Conservation (phyloP, 2,888 invertebrate species). For the Clunio marinus region DNA sequence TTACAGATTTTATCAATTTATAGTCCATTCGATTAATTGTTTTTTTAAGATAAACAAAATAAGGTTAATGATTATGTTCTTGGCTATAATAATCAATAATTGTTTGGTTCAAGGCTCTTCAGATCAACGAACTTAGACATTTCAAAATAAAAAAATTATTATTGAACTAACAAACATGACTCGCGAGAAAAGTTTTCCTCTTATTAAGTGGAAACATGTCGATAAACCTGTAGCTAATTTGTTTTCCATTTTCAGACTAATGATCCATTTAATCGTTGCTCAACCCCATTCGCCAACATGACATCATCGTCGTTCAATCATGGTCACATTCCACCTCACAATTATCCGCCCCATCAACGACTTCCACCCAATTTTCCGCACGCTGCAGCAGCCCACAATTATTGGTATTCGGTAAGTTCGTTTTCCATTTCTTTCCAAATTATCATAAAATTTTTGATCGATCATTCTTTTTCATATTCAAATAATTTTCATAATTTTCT, state of each 20-base stretch:
- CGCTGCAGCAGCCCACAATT: background rate
- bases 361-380: slow-evolving; percentile 24
- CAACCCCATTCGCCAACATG: slow-evolving; percentile 30
- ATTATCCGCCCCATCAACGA: slow-evolving; percentile 23
- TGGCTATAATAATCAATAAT: no score
- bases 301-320: slow-evolving; percentile 8
- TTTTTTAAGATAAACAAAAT: background rate
- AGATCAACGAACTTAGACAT: no score
- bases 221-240: no score
- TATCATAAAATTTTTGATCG: background rate
- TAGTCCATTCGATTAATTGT: background rate
- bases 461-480: background rate
- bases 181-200: no score
- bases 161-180: no score
- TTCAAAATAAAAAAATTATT: no score
- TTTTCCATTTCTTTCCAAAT: background rate
- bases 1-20: slow-evolving; percentile 15
- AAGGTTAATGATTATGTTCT: background rate
- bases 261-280: slow-evolving; percentile 27
- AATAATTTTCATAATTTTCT: background rate
- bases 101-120: no score
- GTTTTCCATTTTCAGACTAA: slow-evolving; percentile 13
- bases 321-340: slow-evolving; percentile 11
- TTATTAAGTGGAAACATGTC: no score
- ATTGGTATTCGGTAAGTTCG: slow-evolving; percentile 37